Evolutionary conservation across 2,113 vertebrate species (phyloP), one percentile per base, ranked within the genome.

Genomic region (Neogobius melanostomus): DNA sequence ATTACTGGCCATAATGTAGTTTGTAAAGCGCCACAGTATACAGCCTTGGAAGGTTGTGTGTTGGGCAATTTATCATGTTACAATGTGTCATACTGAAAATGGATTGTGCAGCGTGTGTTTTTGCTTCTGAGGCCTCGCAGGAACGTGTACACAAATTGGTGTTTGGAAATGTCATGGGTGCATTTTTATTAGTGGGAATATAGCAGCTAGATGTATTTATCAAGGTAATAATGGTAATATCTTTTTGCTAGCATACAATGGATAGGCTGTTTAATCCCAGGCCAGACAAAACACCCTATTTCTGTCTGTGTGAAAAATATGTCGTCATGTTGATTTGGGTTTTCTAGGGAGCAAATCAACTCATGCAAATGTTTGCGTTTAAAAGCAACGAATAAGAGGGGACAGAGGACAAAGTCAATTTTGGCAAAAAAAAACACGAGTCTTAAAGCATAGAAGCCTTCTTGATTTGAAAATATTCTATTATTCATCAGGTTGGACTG

Each of bases 1-100:
- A 88, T 86, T 81, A 85, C 66, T 61, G 66, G 60, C 74, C 69
- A 75, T 80, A 81, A 75, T 76, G 69, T 71, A 79, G 21, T 66
- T 65, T 74, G 64, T 66, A 69, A 43, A 66, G 77, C 69, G 66
- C 73, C 65, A 69, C 68, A 65, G 81, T 86, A 70, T 80, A 81
- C 53, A 63, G 62, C 74, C 53, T 78, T 80, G 75, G 77, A 80
- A 84, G 72, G 74, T 65, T 69, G 71, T 72, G 73, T n/a, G 4
- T 50, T 12, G 1, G 51, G 75, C 60, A 66, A 84, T 85, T 69
- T 77, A 84, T 88, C 74, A 84, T 80, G 72, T 64, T 63, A 52
- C n/a, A 50, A 68, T 76, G 54, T 1, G 45, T 84, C 77, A 79
- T 56, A 65, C 56, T 64, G 69, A 76, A 87, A 79, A 85, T 76